Evolutionary conservation across 2,113 vertebrate genomes (phyloP), one percentile per base, ranked within the genome.

Genomic region (Barbus barbus): DNA sequence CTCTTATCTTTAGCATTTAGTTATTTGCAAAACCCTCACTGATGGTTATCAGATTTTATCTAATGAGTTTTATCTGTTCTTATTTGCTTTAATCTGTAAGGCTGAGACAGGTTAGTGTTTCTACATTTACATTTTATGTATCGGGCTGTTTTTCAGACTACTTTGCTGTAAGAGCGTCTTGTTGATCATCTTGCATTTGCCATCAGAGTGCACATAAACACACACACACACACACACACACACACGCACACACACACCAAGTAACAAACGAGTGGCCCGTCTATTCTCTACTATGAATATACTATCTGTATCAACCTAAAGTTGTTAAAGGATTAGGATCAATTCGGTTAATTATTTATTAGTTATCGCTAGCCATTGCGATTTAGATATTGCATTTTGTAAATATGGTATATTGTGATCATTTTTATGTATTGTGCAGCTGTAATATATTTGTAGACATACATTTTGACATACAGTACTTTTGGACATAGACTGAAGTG

Each of bases 1-100:
- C n/a, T 60, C 44, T 78, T 79, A 79, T 79, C 14, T 72, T 61
- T n/a, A 73, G n/a, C 65, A 58, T 73, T 79, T 79, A 69, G 28
- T 71, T 60, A 72, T 33, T 72, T 5, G 12, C 46, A 58, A 20
- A 60, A 46, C 26, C 20, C 60, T 79, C 9, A 20, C 28, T 81
- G 24, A 65, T 63, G n/a, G 38, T 65, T 79, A 79, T 79, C 78
- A 31, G 9, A 67, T n/a, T n/a, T n/a, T n/a, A n/a, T 9, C 28
- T 11, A 79, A 65, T 48, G 24, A 31, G 78, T 67, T 67, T 48
- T 31, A 48, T 80, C 53, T 78, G 16, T 46, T 65, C 41, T 24
- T 48, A 12, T 65, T 46, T 28, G 18, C 38, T 46, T 65, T 65
- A 48, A 80, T 65, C 20, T 20, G 78, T 44, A 26, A 20, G 20